These are phyloP conservation scores for Bombyx huttoni DNA, from an alignment of 2,888 invertebrate genomes.

Conservation along the genomic window DNA sequence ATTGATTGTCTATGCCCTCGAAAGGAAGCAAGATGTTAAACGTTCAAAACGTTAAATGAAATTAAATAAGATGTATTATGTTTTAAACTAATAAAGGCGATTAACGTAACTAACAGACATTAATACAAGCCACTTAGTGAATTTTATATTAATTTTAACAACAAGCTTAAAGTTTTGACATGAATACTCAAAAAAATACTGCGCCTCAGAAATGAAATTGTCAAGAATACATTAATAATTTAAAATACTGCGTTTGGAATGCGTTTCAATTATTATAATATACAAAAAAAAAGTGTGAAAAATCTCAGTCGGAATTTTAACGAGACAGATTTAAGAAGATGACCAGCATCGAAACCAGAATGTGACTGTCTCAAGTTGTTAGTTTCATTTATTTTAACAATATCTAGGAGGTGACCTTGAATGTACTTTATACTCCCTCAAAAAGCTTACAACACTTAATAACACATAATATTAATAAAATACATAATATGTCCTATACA, in stretches of 20 bases:
- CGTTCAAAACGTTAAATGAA: conserved; percentile 4
- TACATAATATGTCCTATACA: conserved; percentile 53
- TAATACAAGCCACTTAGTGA: conserved; percentile 33
- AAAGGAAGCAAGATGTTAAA: conserved; percentile 1
- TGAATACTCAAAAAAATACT: conserved; percentile 17
- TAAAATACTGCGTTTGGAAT: conserved; percentile 64
- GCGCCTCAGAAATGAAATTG: conserved; percentile 12
- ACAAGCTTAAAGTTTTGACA: conserved; percentile 25
- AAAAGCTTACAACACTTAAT: conserved; percentile 58
- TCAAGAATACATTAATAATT: conserved; percentile 16
- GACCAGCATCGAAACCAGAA: conserved; percentile 48
- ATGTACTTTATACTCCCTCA: conserved; percentile 55
- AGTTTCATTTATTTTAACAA: conserved; percentile 16
- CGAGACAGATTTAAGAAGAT: conserved; percentile 33
- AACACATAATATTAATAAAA: conserved; percentile 44
- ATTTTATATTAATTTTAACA: conserved; percentile 19
- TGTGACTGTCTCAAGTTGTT: conserved; percentile 24
- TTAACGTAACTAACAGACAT: conserved; percentile 13
- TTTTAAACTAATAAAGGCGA: conserved; percentile 6
- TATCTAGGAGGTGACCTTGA: conserved; percentile 55
- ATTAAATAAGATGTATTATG: conserved; percentile 5
- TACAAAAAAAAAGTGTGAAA: conserved; percentile 23
- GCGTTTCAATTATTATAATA: conserved; percentile 39
- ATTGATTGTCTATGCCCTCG: background rate
- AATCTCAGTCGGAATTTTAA: conserved; percentile 38